Conservation (phyloP, 2,888 invertebrate species). For the Macrostomum cliftonense region DNA sequence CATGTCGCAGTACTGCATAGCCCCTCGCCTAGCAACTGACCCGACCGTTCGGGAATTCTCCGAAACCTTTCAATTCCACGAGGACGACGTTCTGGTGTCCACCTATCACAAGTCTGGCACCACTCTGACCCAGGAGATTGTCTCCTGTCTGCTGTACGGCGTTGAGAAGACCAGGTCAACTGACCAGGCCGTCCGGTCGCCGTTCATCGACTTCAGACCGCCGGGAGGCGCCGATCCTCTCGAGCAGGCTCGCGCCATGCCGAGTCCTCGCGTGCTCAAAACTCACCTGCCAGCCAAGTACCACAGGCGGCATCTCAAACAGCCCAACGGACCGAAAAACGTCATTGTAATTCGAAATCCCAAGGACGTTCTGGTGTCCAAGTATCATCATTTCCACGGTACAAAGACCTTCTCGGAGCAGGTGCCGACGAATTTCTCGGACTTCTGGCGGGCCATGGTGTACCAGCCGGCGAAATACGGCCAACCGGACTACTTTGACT, state of each 20-base stretch:
- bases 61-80: too few relatives aligned
- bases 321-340: neutral
- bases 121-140: too few relatives aligned
- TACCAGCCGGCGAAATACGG: neutral
- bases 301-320: neutral
- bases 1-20: too few relatives aligned
- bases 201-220: too few relatives aligned
- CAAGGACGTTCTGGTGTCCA: conserved; percentile 1
- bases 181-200: too few relatives aligned
- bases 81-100: too few relatives aligned
- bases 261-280: neutral
- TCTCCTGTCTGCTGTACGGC: too few relatives aligned
- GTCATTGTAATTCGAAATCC: neutral
- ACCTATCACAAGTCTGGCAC: too few relatives aligned
- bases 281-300: conserved; percentile 3
- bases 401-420: neutral
- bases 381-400: neutral
- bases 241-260: neutral
- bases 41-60: too few relatives aligned
- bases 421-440: neutral
- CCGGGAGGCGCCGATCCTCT: too few relatives aligned
- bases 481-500: neutral
- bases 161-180: too few relatives aligned
- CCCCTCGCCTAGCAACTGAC: too few relatives aligned
- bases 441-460: neutral